Base-by-base conservation (phyloP, 2,888 invertebrate genomes). In the Acrobasis repandana region DNA sequence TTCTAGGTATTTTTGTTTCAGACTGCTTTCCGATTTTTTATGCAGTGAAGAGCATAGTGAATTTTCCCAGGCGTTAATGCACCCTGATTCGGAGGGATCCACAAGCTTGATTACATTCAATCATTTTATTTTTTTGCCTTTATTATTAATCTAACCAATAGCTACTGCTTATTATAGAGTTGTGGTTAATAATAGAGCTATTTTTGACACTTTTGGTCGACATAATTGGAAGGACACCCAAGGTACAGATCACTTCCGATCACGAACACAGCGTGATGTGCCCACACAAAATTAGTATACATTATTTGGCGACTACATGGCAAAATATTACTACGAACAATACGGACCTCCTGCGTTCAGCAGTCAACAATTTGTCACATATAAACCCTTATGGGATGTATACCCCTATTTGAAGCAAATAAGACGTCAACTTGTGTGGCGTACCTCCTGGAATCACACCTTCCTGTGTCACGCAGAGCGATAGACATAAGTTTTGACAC, bases 401-500 rank as follows among this genome's bases (percentile, higher is more conserved):
- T 6, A 28, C 28, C 28, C 28, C 71, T 73, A 77, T 78, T 80
- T 79, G 67, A 63, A 69, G 69, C 76, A 85, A 91, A 76, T 88
- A 72, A 91, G 91, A 86, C 73, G 75, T 91, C 90, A 88, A 70
- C 76, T 73, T 90, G 91, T 88, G 91, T 87, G 91, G 90, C 72
- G 76, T 74, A 76, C 86, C 85, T 84, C 84, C 83, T 81, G 76
- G 82, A 69, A 80, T 73, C 76, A 61, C 69, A 87, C 83, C 90
- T 91, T 91, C 90, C 90, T 91, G 89, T 88, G 73, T 81, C 92
- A 89, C 83, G 88, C 87, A 77, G 91, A 67, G 90, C 72, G 70
- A 79, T 83, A 86, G 88, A 92, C 91, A 92, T 81, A 80, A 72
- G 83, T 88, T 90, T 90, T 92, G 90, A 90, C 90, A 85, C 90